These are phyloP conservation scores for Ramphastos sulfuratus DNA, from an alignment of 2,113 vertebrate species.

Conservation along the genomic window DNA sequence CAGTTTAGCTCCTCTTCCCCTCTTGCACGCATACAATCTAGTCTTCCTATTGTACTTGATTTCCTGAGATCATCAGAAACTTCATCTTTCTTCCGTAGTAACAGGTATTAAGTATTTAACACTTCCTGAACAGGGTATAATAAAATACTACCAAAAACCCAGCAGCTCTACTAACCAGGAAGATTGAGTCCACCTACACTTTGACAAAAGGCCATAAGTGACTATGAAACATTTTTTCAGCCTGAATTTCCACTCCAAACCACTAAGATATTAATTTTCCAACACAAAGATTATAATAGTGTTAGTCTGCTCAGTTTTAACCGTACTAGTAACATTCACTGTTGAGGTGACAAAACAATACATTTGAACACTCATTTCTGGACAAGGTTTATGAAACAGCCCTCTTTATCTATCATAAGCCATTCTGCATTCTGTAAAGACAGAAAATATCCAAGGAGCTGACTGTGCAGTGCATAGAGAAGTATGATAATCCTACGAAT, in stretches of 20 bases:
- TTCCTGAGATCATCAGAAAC: not conserved
- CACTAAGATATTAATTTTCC: not conserved
- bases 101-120: not conserved
- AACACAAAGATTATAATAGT: not conserved
- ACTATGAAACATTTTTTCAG: not conserved
- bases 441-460: not conserved
- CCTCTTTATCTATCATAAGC: not conserved
- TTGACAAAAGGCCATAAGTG: not conserved
- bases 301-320: not conserved
- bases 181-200: not conserved
- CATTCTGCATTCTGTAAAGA: not conserved
- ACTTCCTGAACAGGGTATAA: not conserved
- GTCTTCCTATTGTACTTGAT: not conserved
- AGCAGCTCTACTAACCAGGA: not conserved
- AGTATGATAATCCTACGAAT: not conserved
- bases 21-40: not conserved
- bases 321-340: not conserved
- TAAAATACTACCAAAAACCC: not conserved
- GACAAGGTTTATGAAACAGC: accelerated
- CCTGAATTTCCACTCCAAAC: not conserved
- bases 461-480: not conserved
- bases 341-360: not conserved
- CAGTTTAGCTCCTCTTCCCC: not conserved
- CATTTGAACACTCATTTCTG: not conserved
- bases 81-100: not conserved